Percentiles rank a stretch among this genome's conserved stretches.
Conservation (phyloP, 1,140 invertebrate species). For the Caenorhabditis brenneri region DNA sequence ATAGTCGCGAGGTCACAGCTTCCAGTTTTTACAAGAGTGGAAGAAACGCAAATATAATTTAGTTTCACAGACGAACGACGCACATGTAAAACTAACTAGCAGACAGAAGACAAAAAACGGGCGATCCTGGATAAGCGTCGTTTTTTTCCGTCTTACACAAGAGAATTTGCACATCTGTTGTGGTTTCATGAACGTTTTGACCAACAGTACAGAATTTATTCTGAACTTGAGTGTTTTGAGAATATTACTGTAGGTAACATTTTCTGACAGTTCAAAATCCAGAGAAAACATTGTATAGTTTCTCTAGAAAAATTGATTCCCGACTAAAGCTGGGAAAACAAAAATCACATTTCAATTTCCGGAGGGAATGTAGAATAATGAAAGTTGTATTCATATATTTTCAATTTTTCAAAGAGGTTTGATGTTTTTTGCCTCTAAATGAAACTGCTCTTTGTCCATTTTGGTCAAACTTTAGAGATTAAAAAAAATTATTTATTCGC, state of each 20-base stretch:
- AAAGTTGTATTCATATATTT: too few relatives aligned
- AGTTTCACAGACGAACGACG: constrained; percentile 36
- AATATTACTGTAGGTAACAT: background rate
- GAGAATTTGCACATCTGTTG: background rate
- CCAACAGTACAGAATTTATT: background rate
- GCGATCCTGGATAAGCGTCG: background rate
- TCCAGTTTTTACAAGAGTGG: background rate
- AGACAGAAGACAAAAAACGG: background rate
- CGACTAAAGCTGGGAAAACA: too few relatives aligned
- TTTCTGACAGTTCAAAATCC: background rate
- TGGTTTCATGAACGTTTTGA: background rate
- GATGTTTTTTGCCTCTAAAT: too few relatives aligned
- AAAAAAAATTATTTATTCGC: too few relatives aligned
- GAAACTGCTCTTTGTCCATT: too few relatives aligned
- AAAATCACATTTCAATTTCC: too few relatives aligned
- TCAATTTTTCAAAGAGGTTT: too few relatives aligned
- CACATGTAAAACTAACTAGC: constrained; percentile 35
- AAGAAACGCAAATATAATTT: constrained; percentile 42
- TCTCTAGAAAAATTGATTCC: too few relatives aligned
- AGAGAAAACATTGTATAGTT: too few relatives aligned
- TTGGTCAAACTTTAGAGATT: too few relatives aligned
- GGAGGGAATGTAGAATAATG: too few relatives aligned
- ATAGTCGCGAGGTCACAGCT: constrained; percentile 13
- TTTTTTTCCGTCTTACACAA: background rate
- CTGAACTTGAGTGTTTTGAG: background rate